A percentile compares a stretch with the other conserved stretches of the same genome.
phyloP scores from a whole-genome alignment of 2,888 invertebrate genomes.

The Cephus runcator region DNA sequence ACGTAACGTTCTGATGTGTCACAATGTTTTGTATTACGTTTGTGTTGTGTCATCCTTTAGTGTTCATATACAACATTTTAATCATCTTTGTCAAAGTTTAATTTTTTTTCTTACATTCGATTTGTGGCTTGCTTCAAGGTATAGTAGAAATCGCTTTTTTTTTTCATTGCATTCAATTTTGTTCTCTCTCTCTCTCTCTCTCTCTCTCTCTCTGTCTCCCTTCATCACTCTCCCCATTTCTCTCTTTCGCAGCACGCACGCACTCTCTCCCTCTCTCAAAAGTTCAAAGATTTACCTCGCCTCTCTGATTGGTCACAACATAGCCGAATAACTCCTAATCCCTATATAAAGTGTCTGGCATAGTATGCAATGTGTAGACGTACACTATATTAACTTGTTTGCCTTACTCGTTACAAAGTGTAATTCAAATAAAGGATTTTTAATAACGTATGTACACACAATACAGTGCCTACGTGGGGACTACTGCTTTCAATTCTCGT shows the following conservation, averaged over 20 bases:
- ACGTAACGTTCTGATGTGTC: background rate
- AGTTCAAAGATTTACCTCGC: background rate
- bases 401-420: constrained; percentile 1
- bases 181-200: constrained; percentile 25
- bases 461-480: constrained; percentile 6
- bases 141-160: background rate
- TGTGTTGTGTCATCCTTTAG: too few species aligned
- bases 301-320: background rate
- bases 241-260: constrained; percentile 30
- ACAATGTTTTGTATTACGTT: background rate
- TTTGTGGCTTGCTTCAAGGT: too few species aligned
- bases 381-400: constrained; percentile 11
- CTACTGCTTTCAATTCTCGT: background rate
- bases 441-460: constrained; percentile 11
- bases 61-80: constrained; percentile 1
- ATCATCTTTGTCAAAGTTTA: constrained; percentile 18
- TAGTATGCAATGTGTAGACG: constrained; percentile 13
- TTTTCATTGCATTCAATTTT: constrained; percentile 12
- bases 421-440: constrained; percentile 6
- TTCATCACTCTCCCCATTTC: background rate
- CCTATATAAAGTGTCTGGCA: background rate
- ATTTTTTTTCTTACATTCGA: constrained; percentile 6
- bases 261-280: constrained; percentile 6
- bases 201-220: constrained; percentile 28
- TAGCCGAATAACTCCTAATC: background rate